Percentiles rank a stretch among this genome's conserved stretches.
Evolutionary conservation across 2,113 vertebrate genomes (phyloP).

Genomic region (Hassar affinis): DNA sequence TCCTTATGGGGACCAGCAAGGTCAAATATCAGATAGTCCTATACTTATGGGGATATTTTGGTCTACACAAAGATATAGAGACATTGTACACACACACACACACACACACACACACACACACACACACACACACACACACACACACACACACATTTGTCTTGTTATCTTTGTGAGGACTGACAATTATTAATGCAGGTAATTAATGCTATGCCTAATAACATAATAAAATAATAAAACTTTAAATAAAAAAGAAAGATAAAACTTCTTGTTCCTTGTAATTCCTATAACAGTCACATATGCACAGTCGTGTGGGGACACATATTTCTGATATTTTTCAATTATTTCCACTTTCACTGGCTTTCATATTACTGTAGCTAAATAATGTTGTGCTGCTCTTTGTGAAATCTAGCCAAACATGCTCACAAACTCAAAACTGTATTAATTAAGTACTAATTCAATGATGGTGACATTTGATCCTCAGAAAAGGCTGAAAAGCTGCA

Average conservation of each 20-base stretch:
- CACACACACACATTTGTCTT: too few relatives aligned
- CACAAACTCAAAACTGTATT: neutral
- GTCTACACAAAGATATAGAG: too few relatives aligned
- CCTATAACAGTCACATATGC: neutral
- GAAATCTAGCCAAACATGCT: too few relatives aligned
- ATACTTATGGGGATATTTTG: too few relatives aligned
- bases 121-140: neutral
- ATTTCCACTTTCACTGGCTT: neutral
- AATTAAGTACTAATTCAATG: neutral
- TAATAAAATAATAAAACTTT: too few relatives aligned
- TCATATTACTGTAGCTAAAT: neutral
- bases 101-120: neutral
- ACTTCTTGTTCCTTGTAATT: too few relatives aligned
- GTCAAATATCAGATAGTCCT: too few relatives aligned
- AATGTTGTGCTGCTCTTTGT: neutral
- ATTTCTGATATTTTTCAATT: neutral
- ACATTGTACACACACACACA: too few relatives aligned
- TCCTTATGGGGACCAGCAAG: too few relatives aligned
- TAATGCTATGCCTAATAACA: too few relatives aligned
- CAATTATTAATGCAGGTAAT: too few relatives aligned
- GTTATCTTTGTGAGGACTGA: neutral
- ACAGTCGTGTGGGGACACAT: neutral
- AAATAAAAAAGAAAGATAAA: too few relatives aligned
- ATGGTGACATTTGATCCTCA: neutral
- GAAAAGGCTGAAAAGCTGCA: neutral